These are phyloP conservation scores for Ginglymostoma cirratum DNA, from an alignment of 2,113 vertebrate species.

Conservation along the genomic window DNA sequence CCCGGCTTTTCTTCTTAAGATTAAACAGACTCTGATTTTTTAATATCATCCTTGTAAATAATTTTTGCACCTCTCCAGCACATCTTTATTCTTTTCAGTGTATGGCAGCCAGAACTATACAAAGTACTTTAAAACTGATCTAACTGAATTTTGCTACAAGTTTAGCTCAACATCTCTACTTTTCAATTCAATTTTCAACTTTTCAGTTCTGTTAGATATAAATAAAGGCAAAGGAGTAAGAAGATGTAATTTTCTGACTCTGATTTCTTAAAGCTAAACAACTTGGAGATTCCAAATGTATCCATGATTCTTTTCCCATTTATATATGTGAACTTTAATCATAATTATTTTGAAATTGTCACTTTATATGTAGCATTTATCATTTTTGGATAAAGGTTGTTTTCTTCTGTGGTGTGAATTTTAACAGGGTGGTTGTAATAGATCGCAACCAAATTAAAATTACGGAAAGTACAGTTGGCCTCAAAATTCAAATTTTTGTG, in stretches of 20 bases:
- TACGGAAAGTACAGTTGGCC: not conserved
- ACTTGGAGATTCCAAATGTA: not conserved
- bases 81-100: not conserved
- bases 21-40: not conserved
- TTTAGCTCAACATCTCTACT: not conserved
- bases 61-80: not conserved
- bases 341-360: not conserved
- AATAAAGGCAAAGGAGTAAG: not conserved
- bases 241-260: not conserved
- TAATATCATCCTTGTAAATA: not conserved
- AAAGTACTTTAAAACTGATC: not conserved
- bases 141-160: not conserved
- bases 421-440: not conserved
- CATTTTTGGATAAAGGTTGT: not conserved
- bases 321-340: not conserved
- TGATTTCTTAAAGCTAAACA: constrained; percentile 1
- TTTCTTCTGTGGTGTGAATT: not conserved
- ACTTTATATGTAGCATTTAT: not conserved
- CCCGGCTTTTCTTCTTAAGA: not conserved
- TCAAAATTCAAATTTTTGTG: not conserved
- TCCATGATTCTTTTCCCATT: not conserved
- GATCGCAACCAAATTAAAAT: not conserved
- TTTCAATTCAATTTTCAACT: not conserved
- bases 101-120: not conserved
- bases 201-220: not conserved